These are phyloP conservation scores for Lysandra bellargus DNA, from an alignment of 2,888 invertebrate species.

Conservation along the genomic window DNA sequence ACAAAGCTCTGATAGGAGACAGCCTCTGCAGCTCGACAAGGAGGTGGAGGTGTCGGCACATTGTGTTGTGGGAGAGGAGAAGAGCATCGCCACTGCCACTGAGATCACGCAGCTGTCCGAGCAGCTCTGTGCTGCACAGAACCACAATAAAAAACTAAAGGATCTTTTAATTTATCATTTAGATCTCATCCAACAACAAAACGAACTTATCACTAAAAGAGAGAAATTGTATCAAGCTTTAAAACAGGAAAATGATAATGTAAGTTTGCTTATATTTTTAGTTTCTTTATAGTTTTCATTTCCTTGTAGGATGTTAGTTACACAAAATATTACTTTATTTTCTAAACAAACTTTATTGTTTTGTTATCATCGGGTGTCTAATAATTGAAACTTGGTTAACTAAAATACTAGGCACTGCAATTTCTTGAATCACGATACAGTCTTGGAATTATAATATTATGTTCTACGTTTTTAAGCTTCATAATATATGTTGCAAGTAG, in stretches of 20 bases:
- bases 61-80: slow-evolving; percentile 56
- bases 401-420: neutral
- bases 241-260: slow-evolving; percentile 88
- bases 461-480: neutral
- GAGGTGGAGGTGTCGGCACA: slow-evolving; percentile 65
- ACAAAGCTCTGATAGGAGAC: slow-evolving; percentile 58
- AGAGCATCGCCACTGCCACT: slow-evolving; percentile 46
- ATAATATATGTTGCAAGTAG: neutral
- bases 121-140: slow-evolving; percentile 58
- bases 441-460: neutral
- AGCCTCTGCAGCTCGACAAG: slow-evolving; percentile 61
- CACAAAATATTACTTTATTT: neutral
- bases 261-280: slow-evolving; percentile 65
- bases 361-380: neutral
- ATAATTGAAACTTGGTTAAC: neutral
- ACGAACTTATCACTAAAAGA: slow-evolving; percentile 89
- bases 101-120: slow-evolving; percentile 45
- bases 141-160: slow-evolving; percentile 86
- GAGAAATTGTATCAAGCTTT: slow-evolving; percentile 87
- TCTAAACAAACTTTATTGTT: neutral
- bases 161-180: slow-evolving; percentile 90
- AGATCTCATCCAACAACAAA: slow-evolving; percentile 94
- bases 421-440: neutral
- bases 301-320: neutral
- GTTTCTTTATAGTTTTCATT: slow-evolving; percentile 35